Evolutionary conservation across 2,888 invertebrate genomes (phyloP).

Genomic region (Achlya flavicornis): DNA sequence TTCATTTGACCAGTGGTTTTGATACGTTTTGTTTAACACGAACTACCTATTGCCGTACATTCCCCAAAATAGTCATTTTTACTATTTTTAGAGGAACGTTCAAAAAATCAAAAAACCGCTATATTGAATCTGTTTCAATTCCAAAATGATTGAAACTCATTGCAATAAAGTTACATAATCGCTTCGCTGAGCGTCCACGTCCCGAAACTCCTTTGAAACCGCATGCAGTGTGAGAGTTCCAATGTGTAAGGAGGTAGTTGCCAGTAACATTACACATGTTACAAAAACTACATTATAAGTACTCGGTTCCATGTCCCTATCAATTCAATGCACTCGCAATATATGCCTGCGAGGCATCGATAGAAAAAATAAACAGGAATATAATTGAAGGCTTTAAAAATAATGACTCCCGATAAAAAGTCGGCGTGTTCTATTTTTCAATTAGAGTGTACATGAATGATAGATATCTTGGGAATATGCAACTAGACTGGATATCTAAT

Average conservation of each 20-base stretch:
- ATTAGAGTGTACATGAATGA: constrained; percentile 1
- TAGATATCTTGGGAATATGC: background rate
- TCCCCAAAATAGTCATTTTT: too few species aligned
- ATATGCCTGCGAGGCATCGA: background rate
- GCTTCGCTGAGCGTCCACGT: too few species aligned
- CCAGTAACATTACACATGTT: background rate
- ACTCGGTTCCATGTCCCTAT: background rate
- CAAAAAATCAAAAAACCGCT: too few species aligned
- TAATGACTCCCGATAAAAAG: background rate
- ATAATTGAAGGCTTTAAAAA: constrained; percentile 2
- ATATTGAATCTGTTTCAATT: too few species aligned
- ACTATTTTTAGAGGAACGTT: too few species aligned
- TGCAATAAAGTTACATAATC: too few species aligned
- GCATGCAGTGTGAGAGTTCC: too few species aligned
- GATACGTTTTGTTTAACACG: too few species aligned
- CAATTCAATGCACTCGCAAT: background rate
- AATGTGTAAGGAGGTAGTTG: background rate
- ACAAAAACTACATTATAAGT: background rate
- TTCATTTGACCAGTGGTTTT: too few species aligned
- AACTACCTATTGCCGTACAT: too few species aligned
- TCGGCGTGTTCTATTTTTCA: background rate
- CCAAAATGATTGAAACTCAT: too few species aligned
- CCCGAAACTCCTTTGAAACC: too few species aligned
- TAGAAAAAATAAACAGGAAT: background rate
- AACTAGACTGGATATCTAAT: background rate